Conservation (phyloP, 2,113 vertebrate species). For the Danionella cerebrum region DNA sequence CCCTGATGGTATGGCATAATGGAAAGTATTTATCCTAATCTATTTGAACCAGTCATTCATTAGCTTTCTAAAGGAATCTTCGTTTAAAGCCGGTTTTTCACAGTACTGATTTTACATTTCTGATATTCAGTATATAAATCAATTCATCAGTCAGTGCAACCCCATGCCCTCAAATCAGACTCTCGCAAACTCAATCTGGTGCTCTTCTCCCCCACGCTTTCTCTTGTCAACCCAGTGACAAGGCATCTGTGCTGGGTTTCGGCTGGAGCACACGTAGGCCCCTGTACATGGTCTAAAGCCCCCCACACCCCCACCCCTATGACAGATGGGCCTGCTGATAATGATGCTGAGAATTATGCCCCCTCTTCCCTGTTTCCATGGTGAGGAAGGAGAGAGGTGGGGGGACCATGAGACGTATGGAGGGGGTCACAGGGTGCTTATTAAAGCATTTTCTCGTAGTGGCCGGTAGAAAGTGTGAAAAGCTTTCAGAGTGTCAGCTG, state of each 20-base stretch:
- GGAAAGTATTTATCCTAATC: no score
- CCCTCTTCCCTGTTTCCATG: conserved; percentile 69
- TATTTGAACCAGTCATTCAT: no score
- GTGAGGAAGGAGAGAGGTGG: conserved; percentile 59
- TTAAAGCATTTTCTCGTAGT: conserved; percentile 38
- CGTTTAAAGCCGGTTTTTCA: no score
- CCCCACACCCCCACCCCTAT: conserved; percentile 52
- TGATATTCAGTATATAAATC: conserved; percentile 10
- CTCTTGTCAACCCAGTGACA: conserved; percentile 17
- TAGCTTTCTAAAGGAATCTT: no score
- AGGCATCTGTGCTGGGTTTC: conserved; percentile 37
- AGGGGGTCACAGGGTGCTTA: conserved; percentile 29
- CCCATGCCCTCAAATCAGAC: neutral
- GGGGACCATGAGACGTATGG: conserved; percentile 53
- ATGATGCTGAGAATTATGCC: conserved; percentile 63
- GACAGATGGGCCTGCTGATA: conserved; percentile 83
- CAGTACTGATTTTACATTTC: no score
- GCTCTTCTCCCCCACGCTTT: conserved; percentile 7
- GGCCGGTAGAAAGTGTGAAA: conserved; percentile 34
- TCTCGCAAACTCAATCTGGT: conserved; percentile 19
- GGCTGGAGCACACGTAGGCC: conserved; percentile 13
- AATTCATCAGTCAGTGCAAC: conserved; percentile 21
- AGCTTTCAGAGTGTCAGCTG: conserved; percentile 29
- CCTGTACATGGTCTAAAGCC: conserved; percentile 26
- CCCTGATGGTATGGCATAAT: no score